Base-by-base conservation (phyloP, 2,113 vertebrate species). In the Macquaria ambigua region DNA sequence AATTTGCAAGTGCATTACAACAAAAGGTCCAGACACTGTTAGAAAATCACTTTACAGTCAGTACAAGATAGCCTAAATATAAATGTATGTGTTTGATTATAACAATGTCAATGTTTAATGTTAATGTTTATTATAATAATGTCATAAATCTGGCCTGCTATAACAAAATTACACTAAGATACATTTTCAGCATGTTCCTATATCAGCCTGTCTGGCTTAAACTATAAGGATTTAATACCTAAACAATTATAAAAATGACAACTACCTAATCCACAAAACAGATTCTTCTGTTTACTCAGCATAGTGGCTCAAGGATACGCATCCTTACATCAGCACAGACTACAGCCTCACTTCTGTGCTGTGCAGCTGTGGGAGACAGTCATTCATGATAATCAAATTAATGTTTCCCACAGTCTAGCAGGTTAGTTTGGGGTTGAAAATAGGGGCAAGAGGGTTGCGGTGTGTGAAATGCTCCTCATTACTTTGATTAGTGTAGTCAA, bases 341-440 rank as follows among this genome's bases (percentile, higher is more conserved):
- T 15, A 70, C 43, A 55, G 56, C 23, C 46, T 76, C 23, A 70
- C 8, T 46, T 74, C 8, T 34, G 23, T 80, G 74, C 70, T 55
- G 15, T 66, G 70, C 7, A 28, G 52, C 76, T 79, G 39, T 69
- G 71, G 25, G 63, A 86, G 28, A 75, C 37, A 77, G 50, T 59
- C 4, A 11, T 75, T 84, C 37, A 79, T 71, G 66, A 87, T 80
- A 84, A 86, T 77, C 48, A 73, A 89, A 87, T 87, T 59, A 88
- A 88, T 75, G 75, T 72, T 88, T 82, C 55, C 37, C 41, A 85
- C 46, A 72, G 78, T 74, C 59, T 64, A 62, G 48, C 73, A 64
- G 56, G 56, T 76, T 81, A 69, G 80, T 68, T 58, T 79, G 67
- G 75, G 74, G 75, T 76, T 59, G 75, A 34, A 81, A 88, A 67